A percentile compares a stretch with the other conserved stretches of the same genome.
Evolutionary conservation across 2,888 invertebrate species (phyloP).

Genomic region (Clostera curtula): DNA sequence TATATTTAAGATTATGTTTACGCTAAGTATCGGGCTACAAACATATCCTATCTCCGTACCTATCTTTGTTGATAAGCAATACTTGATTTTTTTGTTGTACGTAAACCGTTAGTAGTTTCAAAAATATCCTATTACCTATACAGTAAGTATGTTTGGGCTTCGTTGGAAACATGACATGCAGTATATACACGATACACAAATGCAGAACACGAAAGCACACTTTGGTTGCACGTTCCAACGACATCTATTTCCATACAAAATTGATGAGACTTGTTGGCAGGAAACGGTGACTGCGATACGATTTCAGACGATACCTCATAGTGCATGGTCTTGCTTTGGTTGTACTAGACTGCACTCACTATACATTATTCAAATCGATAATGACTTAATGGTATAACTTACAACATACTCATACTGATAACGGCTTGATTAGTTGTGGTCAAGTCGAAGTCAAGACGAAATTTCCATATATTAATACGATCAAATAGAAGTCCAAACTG

Average conservation of each 20-base stretch:
- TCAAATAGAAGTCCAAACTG: slow-evolving; percentile 8
- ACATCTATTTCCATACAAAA: slow-evolving; percentile 47
- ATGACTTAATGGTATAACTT: too few species aligned
- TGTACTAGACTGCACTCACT: slow-evolving; percentile 30
- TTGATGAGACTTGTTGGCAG: slow-evolving; percentile 38
- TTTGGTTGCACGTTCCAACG: slow-evolving; percentile 27
- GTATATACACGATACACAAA: slow-evolving; percentile 3
- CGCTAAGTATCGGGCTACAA: too few species aligned
- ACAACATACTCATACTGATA: too few species aligned
- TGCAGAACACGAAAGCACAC: slow-evolving; percentile 24
- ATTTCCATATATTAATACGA: too few species aligned
- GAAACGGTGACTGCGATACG: slow-evolving; percentile 39
- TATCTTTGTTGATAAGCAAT: too few species aligned
- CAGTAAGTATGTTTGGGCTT: neutral
- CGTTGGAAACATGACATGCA: neutral
- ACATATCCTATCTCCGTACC: too few species aligned
- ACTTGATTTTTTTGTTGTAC: too few species aligned
- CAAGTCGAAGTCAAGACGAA: too few species aligned
- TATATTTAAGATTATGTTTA: too few species aligned
- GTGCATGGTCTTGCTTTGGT: slow-evolving; percentile 29
- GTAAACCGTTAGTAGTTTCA: too few species aligned
- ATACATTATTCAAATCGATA: slow-evolving; percentile 22
- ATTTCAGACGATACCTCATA: slow-evolving; percentile 33
- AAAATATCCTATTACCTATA: too few species aligned
- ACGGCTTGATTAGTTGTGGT: too few species aligned